Evolutionary conservation across 2,888 invertebrate genomes (phyloP).

Genomic region (Torymus texanus): DNA sequence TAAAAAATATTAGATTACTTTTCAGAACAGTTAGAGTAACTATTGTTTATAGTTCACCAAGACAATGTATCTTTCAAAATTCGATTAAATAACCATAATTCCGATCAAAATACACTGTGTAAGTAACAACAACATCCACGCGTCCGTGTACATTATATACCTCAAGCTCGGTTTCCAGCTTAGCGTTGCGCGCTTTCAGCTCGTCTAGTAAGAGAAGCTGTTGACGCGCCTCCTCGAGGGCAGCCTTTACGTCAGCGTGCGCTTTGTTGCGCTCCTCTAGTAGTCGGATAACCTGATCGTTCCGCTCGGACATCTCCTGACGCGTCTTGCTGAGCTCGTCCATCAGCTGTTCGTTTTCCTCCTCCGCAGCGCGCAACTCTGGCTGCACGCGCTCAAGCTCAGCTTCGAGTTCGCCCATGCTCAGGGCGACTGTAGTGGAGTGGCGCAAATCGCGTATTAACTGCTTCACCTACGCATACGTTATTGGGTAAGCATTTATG

Average conservation of each 20-base stretch:
- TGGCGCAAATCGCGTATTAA: constrained; percentile 60
- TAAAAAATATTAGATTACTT: too few species aligned
- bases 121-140: too few species aligned
- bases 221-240: constrained; percentile 50
- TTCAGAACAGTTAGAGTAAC: too few species aligned
- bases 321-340: constrained; percentile 60
- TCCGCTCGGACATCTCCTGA: constrained; percentile 59
- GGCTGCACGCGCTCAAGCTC: constrained; percentile 62
- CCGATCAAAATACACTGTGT: too few species aligned
- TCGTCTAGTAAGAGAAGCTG: too few species aligned
- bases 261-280: constrained; percentile 60
- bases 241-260: constrained; percentile 34
- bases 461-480: constrained; percentile 59
- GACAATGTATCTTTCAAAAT: too few species aligned
- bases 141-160: too few species aligned
- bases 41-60: too few species aligned
- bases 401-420: constrained; percentile 55
- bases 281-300: constrained; percentile 62
- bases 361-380: constrained; percentile 59
- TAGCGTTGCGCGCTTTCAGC: too few species aligned
- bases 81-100: too few species aligned
- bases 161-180: too few species aligned
- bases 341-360: constrained; percentile 59
- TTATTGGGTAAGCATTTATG: not conserved
- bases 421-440: constrained; percentile 58